Percentiles rank a stretch among this genome's conserved stretches.
Evolutionary conservation across 2,113 vertebrate species (phyloP).

Genomic region (Cygnus atratus): DNA sequence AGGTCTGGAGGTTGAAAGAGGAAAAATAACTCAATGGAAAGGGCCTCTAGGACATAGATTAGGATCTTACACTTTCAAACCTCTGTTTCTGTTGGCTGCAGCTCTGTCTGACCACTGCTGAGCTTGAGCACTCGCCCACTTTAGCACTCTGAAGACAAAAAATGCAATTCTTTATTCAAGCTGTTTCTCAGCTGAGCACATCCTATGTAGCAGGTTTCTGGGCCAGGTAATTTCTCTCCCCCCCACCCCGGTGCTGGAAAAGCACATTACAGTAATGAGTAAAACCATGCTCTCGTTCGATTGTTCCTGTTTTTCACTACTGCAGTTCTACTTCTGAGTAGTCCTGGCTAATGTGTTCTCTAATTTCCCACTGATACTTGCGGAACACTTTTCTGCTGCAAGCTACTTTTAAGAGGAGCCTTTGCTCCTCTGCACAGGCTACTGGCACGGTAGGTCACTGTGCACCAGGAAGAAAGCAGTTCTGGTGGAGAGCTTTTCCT

Average conservation of each 20-base stretch:
- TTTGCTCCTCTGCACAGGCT: not conserved
- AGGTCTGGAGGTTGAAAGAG: not conserved
- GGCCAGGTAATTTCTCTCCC: not conserved
- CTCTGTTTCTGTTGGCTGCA: constrained; percentile 26
- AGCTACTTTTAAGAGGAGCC: not conserved
- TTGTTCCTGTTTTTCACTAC: not conserved
- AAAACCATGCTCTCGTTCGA: not conserved
- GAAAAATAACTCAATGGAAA: not conserved
- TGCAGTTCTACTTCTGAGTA: not conserved
- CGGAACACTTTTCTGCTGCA: not conserved
- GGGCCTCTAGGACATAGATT: not conserved
- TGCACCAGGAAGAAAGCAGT: not conserved
- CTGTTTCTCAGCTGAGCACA: not conserved
- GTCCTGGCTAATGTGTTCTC: not conserved
- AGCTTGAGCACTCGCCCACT: not conserved
- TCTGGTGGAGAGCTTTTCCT: not conserved
- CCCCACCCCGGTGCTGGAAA: not conserved
- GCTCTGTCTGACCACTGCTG: not conserved
- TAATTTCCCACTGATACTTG: not conserved
- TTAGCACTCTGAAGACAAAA: not conserved
- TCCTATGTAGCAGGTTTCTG: not conserved
- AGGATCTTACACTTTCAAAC: not conserved
- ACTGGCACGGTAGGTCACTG: not conserved
- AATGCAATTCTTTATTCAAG: not conserved
- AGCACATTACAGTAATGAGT: not conserved